Base-by-base conservation (phyloP, 2,888 invertebrate genomes). In the Petrolisthes manimaculis region DNA sequence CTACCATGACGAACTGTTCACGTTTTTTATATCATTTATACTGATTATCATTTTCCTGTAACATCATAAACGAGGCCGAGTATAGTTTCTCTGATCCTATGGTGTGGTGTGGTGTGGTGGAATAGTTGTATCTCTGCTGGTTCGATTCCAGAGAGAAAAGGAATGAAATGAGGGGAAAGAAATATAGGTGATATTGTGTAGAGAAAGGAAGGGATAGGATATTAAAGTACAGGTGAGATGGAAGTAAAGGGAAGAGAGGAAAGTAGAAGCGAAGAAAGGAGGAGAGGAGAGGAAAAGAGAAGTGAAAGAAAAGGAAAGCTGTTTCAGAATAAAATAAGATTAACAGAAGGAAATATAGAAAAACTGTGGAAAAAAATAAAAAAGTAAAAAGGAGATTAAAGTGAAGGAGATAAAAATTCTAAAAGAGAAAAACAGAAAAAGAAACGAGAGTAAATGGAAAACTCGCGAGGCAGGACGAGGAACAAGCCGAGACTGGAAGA, bases 231-330 rank as follows among this genome's bases (percentile, higher is more conserved):
- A 78, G 14, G 75, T 12, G 53, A 18, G 78, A 53, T 18, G 53
- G 78, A 78, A 53, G 53, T 18, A 53, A 53, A 51, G 51, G 18
- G 77, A 77, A 51, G 18, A 51, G 51, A 51, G 51, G 51, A 77
- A 51, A 51, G 18, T 51, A 18, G 51, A 51, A 77, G 8, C 5
- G 74, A 74, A 21, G 21, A 21, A 74, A 5, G n/a, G n/a, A 6
- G 74, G n/a, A 21, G n/a, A 14, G 61, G 8, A 61, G 61, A 14
- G 18, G 53, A 51, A 78, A 51, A 53, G 53, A 53, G 53, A 53
- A 78, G 78, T n/a, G 53, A 78, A 53, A 53, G 78, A 77, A 51
- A 77, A 51, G 51, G 77, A 51, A 51, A 77, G 77, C 24, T 14
- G 51, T 12, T 18, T 18, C 18, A 51, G 51, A 21, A 74, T 2